phyloP scores from a whole-genome alignment of 2,797 vertebrate genomes.

The Hapalemur alaotrensis region DNA sequence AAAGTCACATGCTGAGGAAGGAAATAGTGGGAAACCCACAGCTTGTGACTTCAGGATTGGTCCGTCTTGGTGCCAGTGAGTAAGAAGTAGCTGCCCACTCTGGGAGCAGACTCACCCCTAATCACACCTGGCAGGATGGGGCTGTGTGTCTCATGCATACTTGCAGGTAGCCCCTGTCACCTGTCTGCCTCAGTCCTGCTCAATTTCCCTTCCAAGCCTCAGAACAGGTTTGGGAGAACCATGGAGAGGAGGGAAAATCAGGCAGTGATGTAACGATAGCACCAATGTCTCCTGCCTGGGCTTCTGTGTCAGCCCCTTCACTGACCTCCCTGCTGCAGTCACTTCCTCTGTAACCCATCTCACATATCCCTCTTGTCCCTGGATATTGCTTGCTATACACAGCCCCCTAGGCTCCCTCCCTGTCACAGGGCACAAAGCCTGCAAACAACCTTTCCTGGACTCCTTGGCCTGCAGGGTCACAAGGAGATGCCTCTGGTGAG shows the following conservation, averaged over 20 bases:
- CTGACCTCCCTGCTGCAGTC: background rate
- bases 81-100: background rate
- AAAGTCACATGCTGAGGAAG: background rate
- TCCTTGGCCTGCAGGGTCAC: background rate
- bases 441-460: background rate
- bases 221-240: background rate
- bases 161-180: background rate
- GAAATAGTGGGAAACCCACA: background rate
- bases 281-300: background rate
- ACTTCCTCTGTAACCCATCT: background rate
- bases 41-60: background rate
- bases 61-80: background rate
- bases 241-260: background rate
- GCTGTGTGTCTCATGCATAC: background rate
- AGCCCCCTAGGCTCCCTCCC: background rate
- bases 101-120: background rate
- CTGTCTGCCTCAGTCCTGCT: background rate
- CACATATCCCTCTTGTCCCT: background rate
- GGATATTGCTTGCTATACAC: background rate
- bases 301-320: background rate
- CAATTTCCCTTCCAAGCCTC: background rate
- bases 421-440: background rate
- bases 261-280: background rate
- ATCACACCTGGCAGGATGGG: background rate
- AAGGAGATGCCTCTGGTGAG: background rate